Evolutionary conservation across 2,797 vertebrate species (phyloP).

Genomic region (Rhinella marina): DNA sequence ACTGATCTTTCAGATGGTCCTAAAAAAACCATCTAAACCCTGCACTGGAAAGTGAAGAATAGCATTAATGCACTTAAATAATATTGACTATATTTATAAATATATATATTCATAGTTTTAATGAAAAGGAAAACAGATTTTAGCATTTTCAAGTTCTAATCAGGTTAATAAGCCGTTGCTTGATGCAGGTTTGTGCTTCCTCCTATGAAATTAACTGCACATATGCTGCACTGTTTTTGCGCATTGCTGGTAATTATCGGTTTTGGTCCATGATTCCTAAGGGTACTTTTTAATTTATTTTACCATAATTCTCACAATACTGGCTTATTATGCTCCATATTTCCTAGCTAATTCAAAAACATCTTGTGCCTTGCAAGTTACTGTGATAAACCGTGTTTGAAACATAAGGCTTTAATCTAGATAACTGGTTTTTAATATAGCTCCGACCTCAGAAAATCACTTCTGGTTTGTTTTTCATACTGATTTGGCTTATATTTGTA

Average conservation of each 20-base stretch:
- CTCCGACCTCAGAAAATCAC: not conserved
- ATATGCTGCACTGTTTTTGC: not conserved
- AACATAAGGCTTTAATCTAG: not conserved
- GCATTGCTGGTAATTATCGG: not conserved
- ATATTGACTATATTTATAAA: slow-evolving; percentile 22
- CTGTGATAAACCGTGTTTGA: not conserved
- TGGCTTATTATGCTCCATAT: not conserved
- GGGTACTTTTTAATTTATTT: not conserved
- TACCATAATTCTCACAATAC: not conserved
- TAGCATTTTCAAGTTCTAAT: slow-evolving; percentile 14
- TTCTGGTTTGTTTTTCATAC: not conserved
- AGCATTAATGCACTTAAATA: slow-evolving; percentile 53
- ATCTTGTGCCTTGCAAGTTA: slow-evolving; percentile 3
- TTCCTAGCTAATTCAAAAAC: not conserved
- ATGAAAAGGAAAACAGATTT: not conserved
- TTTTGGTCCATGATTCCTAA: not conserved
- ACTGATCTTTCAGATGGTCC: not conserved
- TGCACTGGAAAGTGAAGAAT: slow-evolving; percentile 46
- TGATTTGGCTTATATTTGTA: not conserved
- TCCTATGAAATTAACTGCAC: not conserved
- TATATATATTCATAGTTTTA: slow-evolving; percentile 45
- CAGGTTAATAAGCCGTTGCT: not conserved
- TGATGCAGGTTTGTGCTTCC: not conserved
- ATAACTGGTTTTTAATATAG: not conserved
- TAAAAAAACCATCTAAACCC: not conserved